Base-by-base conservation (phyloP, 2,113 vertebrate genomes). In the Corythoichthys haematopterus region DNA sequence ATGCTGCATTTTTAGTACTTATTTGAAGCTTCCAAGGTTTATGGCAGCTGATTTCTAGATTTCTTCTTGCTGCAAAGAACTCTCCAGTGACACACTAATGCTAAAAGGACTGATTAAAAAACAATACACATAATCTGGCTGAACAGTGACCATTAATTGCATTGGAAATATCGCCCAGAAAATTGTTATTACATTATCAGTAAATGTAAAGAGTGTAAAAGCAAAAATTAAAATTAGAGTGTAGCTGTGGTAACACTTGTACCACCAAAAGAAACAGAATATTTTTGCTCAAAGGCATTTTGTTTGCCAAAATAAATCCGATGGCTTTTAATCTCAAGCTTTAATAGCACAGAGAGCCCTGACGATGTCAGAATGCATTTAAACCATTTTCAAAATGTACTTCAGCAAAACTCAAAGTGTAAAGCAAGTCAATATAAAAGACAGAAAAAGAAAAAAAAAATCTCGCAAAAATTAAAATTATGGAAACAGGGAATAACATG, bases 1-100 rank as follows among this genome's bases (percentile, higher is more conserved):
- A 71, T 71, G 48, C 3, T 72, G 15, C 58, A 33, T 68, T 74
- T 65, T 20, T 56, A 57, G 16, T 71, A 67, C 70, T 72, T 63
- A 68, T 67, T 56, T 70, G 71, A 73, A 71, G 46, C 71, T 72
- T 61, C 71, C 40, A 68, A 69, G 64, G 56, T 82, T 84, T 66
- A 64, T 8, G 40, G 51, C 40, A 5, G 57, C 50, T 72, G 38
- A 75, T 67, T 48, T 79, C 64, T 80, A 77, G 74, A 45, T 74
- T 76, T 79, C 69, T 69, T 63, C 13, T 71, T 69, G 62, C 74
- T 75, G 72, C 65, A 72, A 71, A 71, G 56, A 72, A 47, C 69
- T 70, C 72, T 68, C 52, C 70, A 72, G 67, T 71, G 77, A 65
- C 75, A 64, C 65, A 66, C 51, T 10, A 55, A 33, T 55, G 52